These are phyloP conservation scores for Cotesia vestalis DNA, from an alignment of 1,140 invertebrate genomes.

Conservation along the genomic window DNA sequence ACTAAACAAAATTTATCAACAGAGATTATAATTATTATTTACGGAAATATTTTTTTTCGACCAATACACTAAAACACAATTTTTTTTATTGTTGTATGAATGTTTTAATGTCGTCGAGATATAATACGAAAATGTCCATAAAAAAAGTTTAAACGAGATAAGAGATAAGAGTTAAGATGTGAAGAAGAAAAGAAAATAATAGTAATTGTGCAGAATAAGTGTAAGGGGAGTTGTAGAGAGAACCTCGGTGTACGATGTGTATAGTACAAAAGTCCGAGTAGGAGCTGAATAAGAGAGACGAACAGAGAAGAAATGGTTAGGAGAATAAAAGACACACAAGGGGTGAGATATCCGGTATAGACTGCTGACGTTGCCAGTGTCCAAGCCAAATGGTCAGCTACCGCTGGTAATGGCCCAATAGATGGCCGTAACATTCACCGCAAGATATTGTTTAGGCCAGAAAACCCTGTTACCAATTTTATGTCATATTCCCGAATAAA, in stretches of 20 bases:
- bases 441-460: conserved; percentile 65
- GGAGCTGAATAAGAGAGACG: not conserved
- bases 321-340: conserved; percentile 39
- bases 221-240: conserved; percentile 32
- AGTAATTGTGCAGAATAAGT: conserved; percentile 30
- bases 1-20: too few species aligned
- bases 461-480: conserved; percentile 24
- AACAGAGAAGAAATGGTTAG: conserved; percentile 27
- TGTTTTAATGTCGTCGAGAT: not conserved
- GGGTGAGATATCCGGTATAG: conserved; percentile 36
- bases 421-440: conserved; percentile 64
- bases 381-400: conserved; percentile 65
- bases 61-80: too few species aligned
- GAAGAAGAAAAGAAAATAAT: conserved; percentile 30
- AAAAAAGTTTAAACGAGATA: not conserved
- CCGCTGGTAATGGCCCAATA: conserved; percentile 65
- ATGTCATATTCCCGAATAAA: conserved; percentile 8
- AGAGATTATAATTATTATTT: too few species aligned
- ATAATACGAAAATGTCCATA: not conserved
- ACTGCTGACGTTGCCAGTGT: conserved; percentile 62
- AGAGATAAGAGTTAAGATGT: conserved; percentile 20
- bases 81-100: too few species aligned
- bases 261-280: conserved; percentile 1
- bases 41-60: too few species aligned
- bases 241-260: conserved; percentile 39